phyloP scores from a whole-genome alignment of 2,888 invertebrate genomes.

The Cantharis flavilabris region DNA sequence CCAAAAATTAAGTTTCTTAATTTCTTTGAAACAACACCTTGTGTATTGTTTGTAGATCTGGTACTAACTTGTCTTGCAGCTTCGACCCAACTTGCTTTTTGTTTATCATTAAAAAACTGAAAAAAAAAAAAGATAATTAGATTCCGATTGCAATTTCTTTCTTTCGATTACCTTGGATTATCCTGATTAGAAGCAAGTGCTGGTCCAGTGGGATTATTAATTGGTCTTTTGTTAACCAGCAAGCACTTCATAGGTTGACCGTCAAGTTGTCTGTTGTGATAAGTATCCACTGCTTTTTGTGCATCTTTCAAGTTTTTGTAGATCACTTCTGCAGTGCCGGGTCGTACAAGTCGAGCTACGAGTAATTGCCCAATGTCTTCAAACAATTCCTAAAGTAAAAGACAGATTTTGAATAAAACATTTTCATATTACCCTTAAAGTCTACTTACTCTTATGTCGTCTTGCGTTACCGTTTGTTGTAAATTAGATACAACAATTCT shows the following conservation, averaged over 20 bases:
- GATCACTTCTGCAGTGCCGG: slow-evolving; percentile 90
- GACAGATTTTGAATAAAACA: neutral
- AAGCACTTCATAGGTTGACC: slow-evolving; percentile 93
- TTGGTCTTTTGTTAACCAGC: slow-evolving; percentile 75
- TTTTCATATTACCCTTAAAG: neutral
- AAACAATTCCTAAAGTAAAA: slow-evolving; percentile 77
- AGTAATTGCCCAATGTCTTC: slow-evolving; percentile 89
- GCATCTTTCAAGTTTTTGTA: slow-evolving; percentile 86
- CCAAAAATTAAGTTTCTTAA: slow-evolving; percentile 28
- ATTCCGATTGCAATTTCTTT: too few species aligned
- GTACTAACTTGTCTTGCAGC: slow-evolving; percentile 57
- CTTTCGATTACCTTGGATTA: slow-evolving; percentile 32
- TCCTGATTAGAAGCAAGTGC: slow-evolving; percentile 46
- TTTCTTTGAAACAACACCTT: slow-evolving; percentile 66
- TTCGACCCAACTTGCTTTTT: slow-evolving; percentile 34
- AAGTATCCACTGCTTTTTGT: slow-evolving; percentile 87
- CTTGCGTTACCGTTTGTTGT: slow-evolving; percentile 82
- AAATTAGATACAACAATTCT: slow-evolving; percentile 91
- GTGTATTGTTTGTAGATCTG: slow-evolving; percentile 72
- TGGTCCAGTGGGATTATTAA: slow-evolving; percentile 63
- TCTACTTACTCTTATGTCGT: slow-evolving; percentile 83
- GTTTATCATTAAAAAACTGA: slow-evolving; percentile 12
- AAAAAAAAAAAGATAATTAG: neutral
- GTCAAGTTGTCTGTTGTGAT: slow-evolving; percentile 91
- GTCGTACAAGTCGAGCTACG: slow-evolving; percentile 81